Evolutionary conservation across 2,113 vertebrate genomes (phyloP).

Genomic region (Galeopterus variegatus): DNA sequence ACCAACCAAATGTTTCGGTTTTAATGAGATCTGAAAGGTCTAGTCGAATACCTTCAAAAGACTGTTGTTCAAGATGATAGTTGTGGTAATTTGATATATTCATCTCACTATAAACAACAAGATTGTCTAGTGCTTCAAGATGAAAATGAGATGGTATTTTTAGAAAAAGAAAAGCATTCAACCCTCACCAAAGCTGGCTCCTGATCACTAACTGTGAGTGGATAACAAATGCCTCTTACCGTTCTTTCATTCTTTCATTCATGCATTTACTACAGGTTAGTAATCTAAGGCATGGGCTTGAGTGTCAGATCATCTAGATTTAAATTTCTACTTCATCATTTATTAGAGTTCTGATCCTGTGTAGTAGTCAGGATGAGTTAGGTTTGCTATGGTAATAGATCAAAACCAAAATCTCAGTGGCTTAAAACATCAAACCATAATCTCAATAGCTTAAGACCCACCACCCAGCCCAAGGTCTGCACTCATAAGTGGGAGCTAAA

Average conservation of each 20-base stretch:
- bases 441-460: too few relatives aligned
- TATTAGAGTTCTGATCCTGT: background rate
- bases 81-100: conserved; percentile 25
- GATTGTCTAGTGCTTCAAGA: background rate
- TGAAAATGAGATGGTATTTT: conserved; percentile 22
- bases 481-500: too few relatives aligned
- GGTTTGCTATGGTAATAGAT: background rate
- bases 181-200: background rate
- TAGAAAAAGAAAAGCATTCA: background rate
- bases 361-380: background rate
- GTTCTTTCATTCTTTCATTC: background rate
- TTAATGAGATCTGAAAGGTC: conserved; percentile 66
- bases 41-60: conserved; percentile 34
- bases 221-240: background rate
- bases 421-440: background rate
- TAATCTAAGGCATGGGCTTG: background rate
- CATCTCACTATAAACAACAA: conserved; percentile 51
- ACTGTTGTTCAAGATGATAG: conserved; percentile 51
- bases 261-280: background rate
- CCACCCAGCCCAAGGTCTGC: too few relatives aligned
- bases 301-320: background rate
- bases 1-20: conserved; percentile 27
- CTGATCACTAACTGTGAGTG: background rate
- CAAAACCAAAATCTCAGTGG: background rate
- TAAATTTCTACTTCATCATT: conserved; percentile 15